Evolutionary conservation across 1,140 invertebrate genomes (phyloP), one percentile per base, ranked within the genome.

Genomic region (Drosophila triauraria): DNA sequence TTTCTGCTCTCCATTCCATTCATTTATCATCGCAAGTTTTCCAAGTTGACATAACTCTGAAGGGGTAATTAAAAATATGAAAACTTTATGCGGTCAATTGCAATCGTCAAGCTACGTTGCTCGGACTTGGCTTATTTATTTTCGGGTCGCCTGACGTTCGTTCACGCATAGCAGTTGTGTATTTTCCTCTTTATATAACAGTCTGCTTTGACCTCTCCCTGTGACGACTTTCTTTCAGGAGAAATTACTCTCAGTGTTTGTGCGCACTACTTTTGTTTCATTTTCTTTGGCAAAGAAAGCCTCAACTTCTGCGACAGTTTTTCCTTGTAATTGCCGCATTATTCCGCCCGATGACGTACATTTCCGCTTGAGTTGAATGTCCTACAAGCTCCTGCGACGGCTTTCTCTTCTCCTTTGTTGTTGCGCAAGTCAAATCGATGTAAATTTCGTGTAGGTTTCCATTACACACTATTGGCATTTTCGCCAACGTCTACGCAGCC

Each of bases 31-130:
- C 23, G 60, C 54, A 46, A 51, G 12, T 42, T 54, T 47, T 57
- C 62, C 38, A 38, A 63, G 69, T 85, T 82, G 79, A 88, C 76
- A 83, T 88, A 88, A 87, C 80, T 59, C 12, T 63, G 17, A 20
- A 53, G 20, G 42, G 8, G 38, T 50, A 43, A 70, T 69, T 68
- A 70, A 70, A 70, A 70, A 67, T 25, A 51, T 35, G 38, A 43
- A 53, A 74, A 57, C 50, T 78, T 69, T 70, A 64, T 78, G 72
- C 72, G 81, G 71, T 84, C 82, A 83, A 83, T 75, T 83, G 64
- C 60, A 62, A 35, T 35, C 23, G 62, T 65, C 57, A 70, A 56
- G 62, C 63, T 68, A 50, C 38, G 65, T 47, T 70, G 53, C 35
- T 38, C 3, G 32, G 63, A 64, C 42, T 71, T 48, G 54, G 15